Percentiles rank a stretch among this genome's conserved stretches.
These are phyloP conservation scores for Drosophila varians DNA, from an alignment of 1,140 invertebrate genomes.

Conservation along the genomic window DNA sequence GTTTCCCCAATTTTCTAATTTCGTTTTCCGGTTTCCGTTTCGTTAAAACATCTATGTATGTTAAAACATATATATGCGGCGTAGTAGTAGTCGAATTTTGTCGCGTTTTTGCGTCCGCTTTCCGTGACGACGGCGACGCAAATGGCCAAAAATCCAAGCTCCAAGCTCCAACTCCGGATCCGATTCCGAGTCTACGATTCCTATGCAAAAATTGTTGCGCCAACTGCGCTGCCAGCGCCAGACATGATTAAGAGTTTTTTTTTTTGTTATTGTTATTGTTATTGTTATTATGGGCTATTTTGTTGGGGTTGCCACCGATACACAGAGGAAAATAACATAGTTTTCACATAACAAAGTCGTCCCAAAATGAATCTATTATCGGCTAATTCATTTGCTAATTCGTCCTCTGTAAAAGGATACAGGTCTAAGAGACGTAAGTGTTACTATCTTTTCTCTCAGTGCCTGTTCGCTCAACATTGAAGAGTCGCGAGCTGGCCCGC, in stretches of 20 bases:
- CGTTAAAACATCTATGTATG: not conserved
- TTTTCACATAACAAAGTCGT: too few relatives aligned
- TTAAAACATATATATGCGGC: too few relatives aligned
- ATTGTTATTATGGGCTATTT: slow-evolving; percentile 38
- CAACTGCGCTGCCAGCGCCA: slow-evolving; percentile 33
- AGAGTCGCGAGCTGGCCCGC: slow-evolving; percentile 18
- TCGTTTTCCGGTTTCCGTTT: slow-evolving; percentile 70
- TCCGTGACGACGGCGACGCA: slow-evolving; percentile 67
- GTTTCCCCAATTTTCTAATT: slow-evolving; percentile 39
- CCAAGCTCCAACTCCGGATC: slow-evolving; percentile 9
- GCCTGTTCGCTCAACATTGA: slow-evolving; percentile 69
- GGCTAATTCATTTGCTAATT: too few relatives aligned
- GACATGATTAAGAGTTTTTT: slow-evolving; percentile 52
- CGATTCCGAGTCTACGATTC: slow-evolving; percentile 18
- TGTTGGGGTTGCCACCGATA: slow-evolving; percentile 13
- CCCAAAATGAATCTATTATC: too few relatives aligned
- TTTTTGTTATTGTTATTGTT: slow-evolving; percentile 46
- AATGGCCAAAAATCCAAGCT: slow-evolving; percentile 66
- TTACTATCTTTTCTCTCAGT: not conserved
- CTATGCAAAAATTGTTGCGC: slow-evolving; percentile 43
- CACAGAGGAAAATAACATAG: not conserved
- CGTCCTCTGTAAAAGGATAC: too few relatives aligned
- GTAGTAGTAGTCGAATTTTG: too few relatives aligned
- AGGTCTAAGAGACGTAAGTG: too few relatives aligned
- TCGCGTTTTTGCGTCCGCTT: slow-evolving; percentile 52